phyloP scores from a whole-genome alignment of 2,797 vertebrate species.

The Synaphobranchus kaupii region DNA sequence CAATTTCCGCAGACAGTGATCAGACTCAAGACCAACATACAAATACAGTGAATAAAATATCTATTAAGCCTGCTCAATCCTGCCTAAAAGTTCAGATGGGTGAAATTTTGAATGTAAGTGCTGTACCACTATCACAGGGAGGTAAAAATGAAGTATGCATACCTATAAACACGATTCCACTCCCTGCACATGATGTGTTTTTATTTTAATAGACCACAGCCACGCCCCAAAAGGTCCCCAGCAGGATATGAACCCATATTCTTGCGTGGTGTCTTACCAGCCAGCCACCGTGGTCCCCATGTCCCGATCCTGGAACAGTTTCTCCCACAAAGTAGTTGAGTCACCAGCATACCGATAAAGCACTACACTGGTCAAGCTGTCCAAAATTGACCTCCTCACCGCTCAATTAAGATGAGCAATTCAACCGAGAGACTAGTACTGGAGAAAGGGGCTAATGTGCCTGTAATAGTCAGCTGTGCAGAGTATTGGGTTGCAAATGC shows the following conservation, averaged over 20 bases:
- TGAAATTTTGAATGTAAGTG: too few relatives aligned
- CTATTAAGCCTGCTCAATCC: too few relatives aligned
- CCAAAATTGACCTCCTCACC: neutral
- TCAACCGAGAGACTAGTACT: neutral
- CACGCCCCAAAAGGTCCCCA: too few relatives aligned
- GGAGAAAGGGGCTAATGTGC: neutral
- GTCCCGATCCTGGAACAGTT: neutral
- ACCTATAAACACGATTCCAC: neutral
- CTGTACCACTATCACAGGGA: too few relatives aligned
- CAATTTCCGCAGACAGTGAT: neutral
- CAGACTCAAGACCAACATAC: neutral
- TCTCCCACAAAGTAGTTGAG: neutral
- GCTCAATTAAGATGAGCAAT: neutral
- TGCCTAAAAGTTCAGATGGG: too few relatives aligned
- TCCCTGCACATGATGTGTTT: too few relatives aligned
- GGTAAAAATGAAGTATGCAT: too few relatives aligned
- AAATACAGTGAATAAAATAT: neutral
- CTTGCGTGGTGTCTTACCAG: too few relatives aligned
- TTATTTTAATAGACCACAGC: neutral
- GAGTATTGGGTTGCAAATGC: neutral
- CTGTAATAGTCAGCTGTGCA: neutral
- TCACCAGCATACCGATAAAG: neutral
- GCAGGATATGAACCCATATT: too few relatives aligned
- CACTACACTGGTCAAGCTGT: neutral
- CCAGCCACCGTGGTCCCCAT: too few relatives aligned